A percentile compares a stretch with the other conserved stretches of the same genome.
Evolutionary conservation across 2,797 vertebrate genomes (phyloP).

Genomic region (Tapera naevia): DNA sequence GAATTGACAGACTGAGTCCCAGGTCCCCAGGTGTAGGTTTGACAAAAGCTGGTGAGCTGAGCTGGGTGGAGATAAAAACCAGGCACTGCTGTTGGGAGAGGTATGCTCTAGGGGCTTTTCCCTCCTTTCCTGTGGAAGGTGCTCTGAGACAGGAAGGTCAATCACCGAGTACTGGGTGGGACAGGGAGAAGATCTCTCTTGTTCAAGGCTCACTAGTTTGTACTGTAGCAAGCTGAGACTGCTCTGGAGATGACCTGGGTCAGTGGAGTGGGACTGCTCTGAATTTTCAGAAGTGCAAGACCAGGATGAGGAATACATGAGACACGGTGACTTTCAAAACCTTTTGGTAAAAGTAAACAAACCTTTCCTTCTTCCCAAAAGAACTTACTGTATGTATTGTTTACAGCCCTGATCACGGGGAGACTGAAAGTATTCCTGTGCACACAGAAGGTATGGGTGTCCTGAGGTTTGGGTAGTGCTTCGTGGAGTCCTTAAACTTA

Average conservation of each 20-base stretch:
- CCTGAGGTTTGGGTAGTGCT: background rate
- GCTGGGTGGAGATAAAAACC: background rate
- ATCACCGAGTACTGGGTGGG: background rate
- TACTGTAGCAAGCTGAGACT: background rate
- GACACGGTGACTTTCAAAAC: background rate
- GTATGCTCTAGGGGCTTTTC: background rate
- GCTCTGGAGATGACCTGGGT: background rate
- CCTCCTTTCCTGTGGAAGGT: background rate
- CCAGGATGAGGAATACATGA: background rate
- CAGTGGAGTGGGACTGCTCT: background rate
- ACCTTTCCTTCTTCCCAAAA: background rate
- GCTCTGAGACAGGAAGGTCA: background rate
- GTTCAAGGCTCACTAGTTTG: background rate
- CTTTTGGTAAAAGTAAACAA: background rate
- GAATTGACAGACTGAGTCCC: background rate
- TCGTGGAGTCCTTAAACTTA: background rate
- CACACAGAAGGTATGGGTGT: background rate
- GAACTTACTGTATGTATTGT: background rate
- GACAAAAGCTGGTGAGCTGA: background rate
- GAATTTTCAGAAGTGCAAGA: background rate
- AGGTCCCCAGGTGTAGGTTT: background rate
- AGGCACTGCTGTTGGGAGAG: background rate
- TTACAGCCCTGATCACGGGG: background rate
- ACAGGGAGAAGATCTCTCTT: background rate
- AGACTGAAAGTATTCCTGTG: background rate